Evolutionary conservation across 2,888 invertebrate genomes (phyloP).

Genomic region (Xestoiulus laeticollis): DNA sequence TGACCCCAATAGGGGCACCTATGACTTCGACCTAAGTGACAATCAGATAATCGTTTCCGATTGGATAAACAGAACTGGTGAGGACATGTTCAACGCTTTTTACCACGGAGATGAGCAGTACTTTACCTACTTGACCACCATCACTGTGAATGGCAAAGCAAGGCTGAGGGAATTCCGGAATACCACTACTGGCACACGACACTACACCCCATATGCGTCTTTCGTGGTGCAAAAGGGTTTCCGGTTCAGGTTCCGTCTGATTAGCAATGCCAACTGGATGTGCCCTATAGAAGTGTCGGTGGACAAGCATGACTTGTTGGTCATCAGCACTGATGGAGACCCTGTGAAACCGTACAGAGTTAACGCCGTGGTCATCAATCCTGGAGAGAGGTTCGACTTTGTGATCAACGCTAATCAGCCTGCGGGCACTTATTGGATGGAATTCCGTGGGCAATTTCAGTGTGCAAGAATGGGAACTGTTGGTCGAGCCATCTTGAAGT

Average conservation of each 20-base stretch:
- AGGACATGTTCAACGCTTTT: slow-evolving; percentile 77
- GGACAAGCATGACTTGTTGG: slow-evolving; percentile 80
- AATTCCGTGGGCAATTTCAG: slow-evolving; percentile 85
- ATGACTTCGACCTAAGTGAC: slow-evolving; percentile 88
- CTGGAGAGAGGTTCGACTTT: slow-evolving; percentile 89
- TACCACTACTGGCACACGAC: slow-evolving; percentile 57
- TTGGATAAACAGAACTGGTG: slow-evolving; percentile 75
- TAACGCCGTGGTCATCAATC: slow-evolving; percentile 78
- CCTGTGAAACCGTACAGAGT: slow-evolving; percentile 77
- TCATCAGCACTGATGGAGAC: slow-evolving; percentile 82
- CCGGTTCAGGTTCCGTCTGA: slow-evolving; percentile 80
- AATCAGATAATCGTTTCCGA: slow-evolving; percentile 87
- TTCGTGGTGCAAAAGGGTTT: slow-evolving; percentile 68
- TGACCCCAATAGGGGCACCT: slow-evolving; percentile 85
- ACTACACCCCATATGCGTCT: neutral
- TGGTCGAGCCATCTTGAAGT: slow-evolving; percentile 76
- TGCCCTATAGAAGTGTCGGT: slow-evolving; percentile 85
- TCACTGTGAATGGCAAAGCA: slow-evolving; percentile 85
- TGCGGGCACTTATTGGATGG: slow-evolving; percentile 86
- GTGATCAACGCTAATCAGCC: slow-evolving; percentile 78
- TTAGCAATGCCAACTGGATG: slow-evolving; percentile 87
- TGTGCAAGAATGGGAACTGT: slow-evolving; percentile 69
- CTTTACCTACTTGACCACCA: slow-evolving; percentile 81
- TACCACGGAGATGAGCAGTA: slow-evolving; percentile 84
- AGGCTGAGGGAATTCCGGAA: slow-evolving; percentile 69